phyloP scores from a whole-genome alignment of 1,140 invertebrate genomes.

The Drosophila sproati region DNA sequence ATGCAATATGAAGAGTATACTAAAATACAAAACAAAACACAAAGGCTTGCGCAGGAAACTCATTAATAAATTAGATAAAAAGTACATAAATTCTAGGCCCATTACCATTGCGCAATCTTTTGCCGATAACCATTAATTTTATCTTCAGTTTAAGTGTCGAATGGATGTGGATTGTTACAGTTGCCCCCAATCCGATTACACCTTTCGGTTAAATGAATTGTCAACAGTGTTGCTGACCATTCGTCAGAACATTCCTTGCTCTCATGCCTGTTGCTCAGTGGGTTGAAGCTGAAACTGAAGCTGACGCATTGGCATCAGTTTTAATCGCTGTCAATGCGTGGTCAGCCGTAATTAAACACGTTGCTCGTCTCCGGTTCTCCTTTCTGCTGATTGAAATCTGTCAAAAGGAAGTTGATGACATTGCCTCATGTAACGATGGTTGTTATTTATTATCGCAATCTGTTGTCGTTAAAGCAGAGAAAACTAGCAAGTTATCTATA shows the following conservation, averaged over 20 bases:
- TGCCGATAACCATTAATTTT: background rate
- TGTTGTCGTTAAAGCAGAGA: constrained; percentile 6
- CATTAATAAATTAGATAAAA: too few relatives aligned
- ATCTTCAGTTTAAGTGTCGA: constrained; percentile 1
- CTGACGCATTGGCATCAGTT: constrained; percentile 53
- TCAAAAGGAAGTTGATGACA: constrained; percentile 59
- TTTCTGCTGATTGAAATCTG: constrained; percentile 70
- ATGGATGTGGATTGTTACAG: constrained; percentile 13
- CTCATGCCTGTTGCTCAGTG: constrained; percentile 39
- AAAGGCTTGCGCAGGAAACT: too few relatives aligned
- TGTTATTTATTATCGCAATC: constrained; percentile 17
- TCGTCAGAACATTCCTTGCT: background rate
- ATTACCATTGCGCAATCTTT: background rate
- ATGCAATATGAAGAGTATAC: too few relatives aligned
- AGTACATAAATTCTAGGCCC: too few relatives aligned
- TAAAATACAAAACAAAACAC: background rate
- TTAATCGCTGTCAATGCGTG: constrained; percentile 75
- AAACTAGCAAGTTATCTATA: constrained; percentile 17
- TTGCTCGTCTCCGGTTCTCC: constrained; percentile 41
- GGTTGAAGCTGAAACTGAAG: background rate
- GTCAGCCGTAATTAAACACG: constrained; percentile 74
- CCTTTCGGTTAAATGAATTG: constrained; percentile 32
- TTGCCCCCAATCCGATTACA: constrained; percentile 27
- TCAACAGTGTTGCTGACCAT: constrained; percentile 45
- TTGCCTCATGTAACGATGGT: background rate